Base-by-base conservation (phyloP, 2,888 invertebrate genomes). In the Parnassius apollo region DNA sequence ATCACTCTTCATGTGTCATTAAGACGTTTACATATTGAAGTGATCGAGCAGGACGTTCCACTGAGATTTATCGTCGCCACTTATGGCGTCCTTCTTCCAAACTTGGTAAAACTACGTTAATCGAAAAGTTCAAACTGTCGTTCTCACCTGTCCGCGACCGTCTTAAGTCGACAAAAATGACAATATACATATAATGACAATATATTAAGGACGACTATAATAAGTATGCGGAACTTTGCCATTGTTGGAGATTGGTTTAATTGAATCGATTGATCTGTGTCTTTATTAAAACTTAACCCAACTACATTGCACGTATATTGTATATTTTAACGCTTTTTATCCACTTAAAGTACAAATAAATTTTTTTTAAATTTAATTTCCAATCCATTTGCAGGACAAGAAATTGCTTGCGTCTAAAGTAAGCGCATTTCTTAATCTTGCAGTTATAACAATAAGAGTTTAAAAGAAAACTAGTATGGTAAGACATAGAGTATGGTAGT, bases 1-100 rank as follows among this genome's bases (percentile, higher is more conserved):
- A 62, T 61, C 57, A 56, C 57, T 65, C 59, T 59, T 59, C 63
- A 66, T 68, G 60, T 65, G 65, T 66, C 68, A 68, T 68, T 68
- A 66, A 62, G 64, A 65, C 61, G 64, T 68, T 65, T 64, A 62
- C 66, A 62, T 62, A 64, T 56, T 60, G 59, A n/a, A 51, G 53
- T 59, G 52, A 54, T 45, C 45, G 42, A 18, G 59, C 44, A 59
- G 51, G 65, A 56, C 59, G 57, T 53, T 18, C 45, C 54, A 45
- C 57, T n/a, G 57, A 59, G 65, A 67, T 65, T 65, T 61, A 67
- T 65, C 59, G 53, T 12, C 57, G 51, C 52, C 52, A 51, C 57
- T 42, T 59, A 53, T 52, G 59, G 64, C 52, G 45, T 25, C 35
- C 55, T 42, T 53, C n/a, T 54, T 2, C 63, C 63, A 42, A 63